Percentiles rank a stretch among this genome's conserved stretches.
Evolutionary conservation across 2,797 vertebrate genomes (phyloP).

Genomic region (Chelidonichthys spinosus): DNA sequence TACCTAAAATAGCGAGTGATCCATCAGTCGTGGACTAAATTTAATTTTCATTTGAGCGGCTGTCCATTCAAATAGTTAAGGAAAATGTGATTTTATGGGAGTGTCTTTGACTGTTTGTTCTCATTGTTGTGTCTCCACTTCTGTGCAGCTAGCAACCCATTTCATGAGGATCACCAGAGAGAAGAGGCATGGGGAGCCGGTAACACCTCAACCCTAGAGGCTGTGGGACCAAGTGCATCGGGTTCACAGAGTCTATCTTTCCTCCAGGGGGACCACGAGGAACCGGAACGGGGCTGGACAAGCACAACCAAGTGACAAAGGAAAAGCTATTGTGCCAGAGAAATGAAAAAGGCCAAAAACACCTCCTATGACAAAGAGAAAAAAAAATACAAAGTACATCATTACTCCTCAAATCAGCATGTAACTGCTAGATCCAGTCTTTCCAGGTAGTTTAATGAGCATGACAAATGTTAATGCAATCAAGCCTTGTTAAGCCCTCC

Average conservation of each 20-base stretch:
- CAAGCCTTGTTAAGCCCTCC: conserved; percentile 80
- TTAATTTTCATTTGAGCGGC: conserved; percentile 49
- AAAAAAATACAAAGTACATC: conserved; percentile 60
- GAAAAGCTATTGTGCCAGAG: conserved; percentile 48
- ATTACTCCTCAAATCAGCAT: conserved; percentile 78
- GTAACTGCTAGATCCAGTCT: conserved; percentile 67
- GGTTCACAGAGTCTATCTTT: conserved; percentile 60
- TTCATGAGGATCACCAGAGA: conserved; percentile 69
- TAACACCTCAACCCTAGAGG: conserved; percentile 39
- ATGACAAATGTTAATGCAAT: conserved; percentile 86
- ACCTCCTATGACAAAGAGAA: conserved; percentile 43
- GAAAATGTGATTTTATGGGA: conserved; percentile 44
- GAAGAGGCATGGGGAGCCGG: conserved; percentile 60
- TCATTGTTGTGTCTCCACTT: conserved; percentile 37
- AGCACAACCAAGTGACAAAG: conserved; percentile 27
- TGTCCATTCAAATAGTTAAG: conserved; percentile 33
- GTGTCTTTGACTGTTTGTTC: conserved; percentile 38
- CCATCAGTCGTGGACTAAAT: conserved; percentile 50
- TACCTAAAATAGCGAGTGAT: conserved; percentile 59
- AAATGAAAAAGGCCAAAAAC: conserved; percentile 45
- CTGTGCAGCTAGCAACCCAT: conserved; percentile 72
- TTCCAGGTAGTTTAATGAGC: conserved; percentile 73
- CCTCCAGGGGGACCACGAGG: conserved; percentile 50
- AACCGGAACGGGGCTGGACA: conserved; percentile 61
- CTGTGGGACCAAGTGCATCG: conserved; percentile 35